Conservation (phyloP, 2,113 vertebrate genomes). For the Microtus ochrogaster region DNA sequence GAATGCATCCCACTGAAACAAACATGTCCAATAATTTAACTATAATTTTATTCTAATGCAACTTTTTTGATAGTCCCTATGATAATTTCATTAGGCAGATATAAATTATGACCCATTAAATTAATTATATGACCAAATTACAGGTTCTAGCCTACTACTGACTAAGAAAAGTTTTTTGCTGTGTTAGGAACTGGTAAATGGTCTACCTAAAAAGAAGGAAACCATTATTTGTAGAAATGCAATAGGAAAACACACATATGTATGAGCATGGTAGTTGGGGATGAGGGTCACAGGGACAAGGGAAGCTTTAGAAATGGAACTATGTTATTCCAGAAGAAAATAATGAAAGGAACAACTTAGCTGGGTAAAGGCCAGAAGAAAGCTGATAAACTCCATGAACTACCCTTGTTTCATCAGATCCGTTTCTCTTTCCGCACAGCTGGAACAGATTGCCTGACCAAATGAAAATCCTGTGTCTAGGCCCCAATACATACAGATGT, state of each 20-base stretch:
- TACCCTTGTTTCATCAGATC: neutral
- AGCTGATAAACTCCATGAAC: neutral
- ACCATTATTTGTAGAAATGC: neutral
- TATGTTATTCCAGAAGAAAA: neutral
- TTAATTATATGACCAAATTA: constrained; percentile 4
- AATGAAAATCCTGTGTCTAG: neutral
- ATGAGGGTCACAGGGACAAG: neutral
- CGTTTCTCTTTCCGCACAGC: neutral
- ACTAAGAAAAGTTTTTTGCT: neutral
- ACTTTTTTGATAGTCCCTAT: neutral
- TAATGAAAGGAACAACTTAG: neutral
- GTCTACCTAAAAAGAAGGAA: neutral
- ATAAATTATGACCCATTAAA: neutral
- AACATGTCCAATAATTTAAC: constrained; percentile 31
- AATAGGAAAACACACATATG: neutral
- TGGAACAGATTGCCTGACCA: neutral
- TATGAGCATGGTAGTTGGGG: fast-evolving
- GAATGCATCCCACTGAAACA: neutral
- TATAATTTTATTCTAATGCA: neutral
- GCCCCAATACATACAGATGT: neutral
- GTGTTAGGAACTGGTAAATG: neutral
- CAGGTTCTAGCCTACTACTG: neutral
- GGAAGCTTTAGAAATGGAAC: neutral
- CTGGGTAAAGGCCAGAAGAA: neutral
- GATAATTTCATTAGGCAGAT: neutral